Base-by-base conservation (phyloP, 2,888 invertebrate genomes). In the Oscheius sp. region DNA sequence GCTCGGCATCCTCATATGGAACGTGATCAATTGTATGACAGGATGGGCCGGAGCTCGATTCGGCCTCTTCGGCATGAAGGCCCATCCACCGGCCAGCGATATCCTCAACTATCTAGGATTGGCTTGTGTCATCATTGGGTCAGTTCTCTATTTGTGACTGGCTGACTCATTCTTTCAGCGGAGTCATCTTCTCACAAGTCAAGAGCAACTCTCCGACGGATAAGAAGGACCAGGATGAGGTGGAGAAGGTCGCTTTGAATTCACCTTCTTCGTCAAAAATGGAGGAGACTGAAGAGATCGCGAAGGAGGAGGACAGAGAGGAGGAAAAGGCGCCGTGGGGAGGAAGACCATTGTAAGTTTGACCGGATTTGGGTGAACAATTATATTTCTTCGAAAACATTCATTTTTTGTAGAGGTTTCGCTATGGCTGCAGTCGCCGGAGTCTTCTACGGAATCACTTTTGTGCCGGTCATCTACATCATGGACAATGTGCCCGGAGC, bases 1-100 rank as follows among this genome's bases (percentile, higher is more conserved):
- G 1, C 84, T 91, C 62, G 91, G 91, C 10, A 79, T 91, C 35
- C 89, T 91, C 63, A 89, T 91, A 63, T 91, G 91, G 91, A 90
- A 90, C 50, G 89, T 90, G 55, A 85, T 89, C 57, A 91, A 91
- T 77, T 86, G 91, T 57, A 77, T 91, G 33, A 85, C 88, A 71
- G 91, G 91, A 37, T 82, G 82, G 82, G 82, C 82, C 9, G 77
- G 79, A 89, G 60, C 90, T 10, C 75, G 85, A 13, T 87, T 87
- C 66, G 87, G 87, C 21, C 76, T 87, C 48, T 85, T 87, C 57
- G 86, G 86, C 11, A 82, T 85, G 77, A 83, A 75, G 57, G 77
- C 82, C 9, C 73, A 76, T 10, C 73, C 79, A n/a, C 84, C 84
- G 7, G 79, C 75, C 42, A 83, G 81, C 55, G 76, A 79, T 0